Evolutionary conservation across 2,888 invertebrate species (phyloP).

Genomic region (Apodemia mormo): DNA sequence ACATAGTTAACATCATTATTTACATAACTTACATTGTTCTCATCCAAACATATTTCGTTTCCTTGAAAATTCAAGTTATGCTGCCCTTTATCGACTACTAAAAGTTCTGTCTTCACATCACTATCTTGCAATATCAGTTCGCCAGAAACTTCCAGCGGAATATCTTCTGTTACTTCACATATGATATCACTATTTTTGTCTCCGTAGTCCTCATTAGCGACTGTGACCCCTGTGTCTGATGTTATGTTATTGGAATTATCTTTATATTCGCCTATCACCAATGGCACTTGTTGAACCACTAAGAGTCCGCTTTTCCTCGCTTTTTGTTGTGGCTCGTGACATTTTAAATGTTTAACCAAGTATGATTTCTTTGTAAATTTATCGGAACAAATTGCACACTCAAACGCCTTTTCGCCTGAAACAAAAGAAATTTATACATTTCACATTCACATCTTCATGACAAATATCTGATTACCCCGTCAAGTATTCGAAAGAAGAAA

Average conservation of each 20-base stretch:
- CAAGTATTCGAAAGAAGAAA: too few species aligned
- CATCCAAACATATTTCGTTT: slow-evolving; percentile 43
- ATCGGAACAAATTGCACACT: slow-evolving; percentile 56
- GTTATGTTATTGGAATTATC: background rate
- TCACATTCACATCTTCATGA: background rate
- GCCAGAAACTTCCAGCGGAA: slow-evolving; percentile 50
- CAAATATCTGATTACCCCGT: background rate
- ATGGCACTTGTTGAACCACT: slow-evolving; percentile 38
- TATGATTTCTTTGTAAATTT: slow-evolving; percentile 61
- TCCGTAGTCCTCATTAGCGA: slow-evolving; percentile 5
- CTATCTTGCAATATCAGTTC: slow-evolving; percentile 55
- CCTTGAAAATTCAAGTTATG: slow-evolving; percentile 36
- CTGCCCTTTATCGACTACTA: slow-evolving; percentile 51
- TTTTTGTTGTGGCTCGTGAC: slow-evolving; percentile 49
- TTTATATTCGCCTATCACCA: slow-evolving; percentile 25
- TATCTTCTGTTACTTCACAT: slow-evolving; percentile 43
- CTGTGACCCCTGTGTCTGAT: background rate
- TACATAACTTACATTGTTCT: slow-evolving; percentile 24
- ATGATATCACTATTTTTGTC: slow-evolving; percentile 30
- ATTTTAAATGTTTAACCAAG: slow-evolving; percentile 58
- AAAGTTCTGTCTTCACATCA: slow-evolving; percentile 50
- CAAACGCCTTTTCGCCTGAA: slow-evolving; percentile 69
- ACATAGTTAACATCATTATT: slow-evolving; percentile 33
- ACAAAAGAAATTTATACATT: slow-evolving; percentile 14
- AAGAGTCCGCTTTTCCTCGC: slow-evolving; percentile 39